Percentiles rank a stretch among this genome's conserved stretches.
Conservation (phyloP, 2,888 invertebrate genomes). For the Crossocerus cetratus region DNA sequence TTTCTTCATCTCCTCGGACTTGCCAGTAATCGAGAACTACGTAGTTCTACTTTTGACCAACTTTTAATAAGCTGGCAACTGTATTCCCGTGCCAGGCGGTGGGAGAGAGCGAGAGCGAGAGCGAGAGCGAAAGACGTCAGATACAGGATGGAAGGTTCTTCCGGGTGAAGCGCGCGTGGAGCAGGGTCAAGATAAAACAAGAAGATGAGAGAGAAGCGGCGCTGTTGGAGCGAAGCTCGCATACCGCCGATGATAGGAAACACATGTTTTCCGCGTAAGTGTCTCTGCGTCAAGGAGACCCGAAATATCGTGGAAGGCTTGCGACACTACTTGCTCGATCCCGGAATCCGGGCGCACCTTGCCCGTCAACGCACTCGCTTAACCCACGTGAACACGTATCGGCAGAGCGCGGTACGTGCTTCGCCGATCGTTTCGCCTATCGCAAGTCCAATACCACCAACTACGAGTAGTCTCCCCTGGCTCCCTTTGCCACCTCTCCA, state of each 20-base stretch:
- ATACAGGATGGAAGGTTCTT: too few species aligned
- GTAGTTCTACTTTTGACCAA: too few species aligned
- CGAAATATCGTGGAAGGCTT: neutral
- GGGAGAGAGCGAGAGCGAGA: too few species aligned
- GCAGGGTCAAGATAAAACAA: neutral
- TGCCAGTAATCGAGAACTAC: too few species aligned
- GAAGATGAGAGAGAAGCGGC: neutral
- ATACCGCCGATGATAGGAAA: conserved; percentile 18
- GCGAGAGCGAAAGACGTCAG: too few species aligned
- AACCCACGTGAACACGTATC: neutral
- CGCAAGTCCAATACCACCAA: neutral
- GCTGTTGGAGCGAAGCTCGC: neutral
- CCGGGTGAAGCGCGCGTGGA: too few species aligned
- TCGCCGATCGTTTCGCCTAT: neutral
- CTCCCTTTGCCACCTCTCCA: neutral
- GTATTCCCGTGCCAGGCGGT: too few species aligned
- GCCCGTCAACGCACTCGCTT: conserved; percentile 3
- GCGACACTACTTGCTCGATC: conserved; percentile 2
- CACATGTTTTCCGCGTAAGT: conserved; percentile 37
- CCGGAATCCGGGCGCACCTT: conserved; percentile 5
- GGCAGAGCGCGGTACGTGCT: neutral
- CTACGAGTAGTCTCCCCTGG: neutral
- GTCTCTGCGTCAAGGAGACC: conserved; percentile 9
- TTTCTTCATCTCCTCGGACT: neutral
- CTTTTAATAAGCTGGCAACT: too few species aligned